Evolutionary conservation across 2,113 vertebrate species (phyloP).

Genomic region (Psilopsiagon aurifrons): DNA sequence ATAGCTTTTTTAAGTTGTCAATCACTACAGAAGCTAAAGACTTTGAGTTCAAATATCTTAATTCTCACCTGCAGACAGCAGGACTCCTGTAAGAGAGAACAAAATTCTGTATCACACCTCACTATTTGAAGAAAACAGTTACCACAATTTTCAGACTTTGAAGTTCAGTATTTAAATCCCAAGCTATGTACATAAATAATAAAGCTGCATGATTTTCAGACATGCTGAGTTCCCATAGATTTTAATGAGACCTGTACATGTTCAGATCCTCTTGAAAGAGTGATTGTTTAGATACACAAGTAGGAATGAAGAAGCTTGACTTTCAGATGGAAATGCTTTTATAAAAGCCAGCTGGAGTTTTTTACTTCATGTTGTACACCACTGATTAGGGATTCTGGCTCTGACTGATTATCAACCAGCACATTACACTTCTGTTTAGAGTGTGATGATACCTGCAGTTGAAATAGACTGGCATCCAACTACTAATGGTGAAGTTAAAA

Average conservation of each 20-base stretch:
- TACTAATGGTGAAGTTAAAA: not conserved
- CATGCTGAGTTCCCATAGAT: not conserved
- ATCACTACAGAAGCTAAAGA: not conserved
- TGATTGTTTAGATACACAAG: not conserved
- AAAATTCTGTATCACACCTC: not conserved
- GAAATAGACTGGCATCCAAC: not conserved
- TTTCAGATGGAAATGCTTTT: not conserved
- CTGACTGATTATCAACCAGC: not conserved
- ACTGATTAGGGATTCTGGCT: not conserved
- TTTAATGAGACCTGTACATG: not conserved
- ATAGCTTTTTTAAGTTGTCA: not conserved
- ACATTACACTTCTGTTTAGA: not conserved
- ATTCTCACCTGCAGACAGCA: not conserved
- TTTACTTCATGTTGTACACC: not conserved
- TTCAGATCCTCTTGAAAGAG: not conserved
- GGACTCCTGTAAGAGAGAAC: not conserved
- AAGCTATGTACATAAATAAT: slow-evolving; percentile 2
- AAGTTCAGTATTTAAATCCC: slow-evolving; percentile 21
- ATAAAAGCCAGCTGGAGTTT: not conserved
- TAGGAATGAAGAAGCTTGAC: not conserved
- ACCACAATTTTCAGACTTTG: not conserved
- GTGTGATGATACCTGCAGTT: not conserved
- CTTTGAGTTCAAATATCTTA: not conserved
- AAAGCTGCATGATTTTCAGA: not conserved
- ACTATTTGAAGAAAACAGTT: slow-evolving; percentile 3